Percentiles rank a stretch among this genome's conserved stretches.
These are phyloP conservation scores for Pectinophora gossypiella DNA, from an alignment of 1,140 invertebrate genomes.

Conservation along the genomic window DNA sequence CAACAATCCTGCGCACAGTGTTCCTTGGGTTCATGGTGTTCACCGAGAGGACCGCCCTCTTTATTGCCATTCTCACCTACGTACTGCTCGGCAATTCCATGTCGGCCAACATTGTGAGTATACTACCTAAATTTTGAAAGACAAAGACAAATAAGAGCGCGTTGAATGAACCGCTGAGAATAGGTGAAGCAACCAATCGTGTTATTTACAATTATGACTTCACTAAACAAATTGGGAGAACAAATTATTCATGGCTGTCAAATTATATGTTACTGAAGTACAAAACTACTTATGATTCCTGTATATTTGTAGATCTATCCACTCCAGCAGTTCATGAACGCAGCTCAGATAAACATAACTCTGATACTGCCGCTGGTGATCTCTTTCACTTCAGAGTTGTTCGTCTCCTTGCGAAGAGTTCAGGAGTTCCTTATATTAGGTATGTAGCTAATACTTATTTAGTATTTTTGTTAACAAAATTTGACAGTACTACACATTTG, in stretches of 20 bases:
- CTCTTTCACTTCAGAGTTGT: constrained; percentile 78
- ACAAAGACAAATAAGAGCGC: no score
- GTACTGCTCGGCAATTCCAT: constrained; percentile 79
- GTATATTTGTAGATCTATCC: constrained; percentile 78
- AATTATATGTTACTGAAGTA: no score
- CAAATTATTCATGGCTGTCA: no score
- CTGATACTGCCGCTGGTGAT: constrained; percentile 84
- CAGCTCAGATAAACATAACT: constrained; percentile 76
- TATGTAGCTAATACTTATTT: constrained; percentile 41
- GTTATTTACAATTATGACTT: no score
- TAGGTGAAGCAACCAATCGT: no score
- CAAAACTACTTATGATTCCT: no score
- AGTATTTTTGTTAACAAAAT: background rate
- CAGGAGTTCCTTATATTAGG: constrained; percentile 80
- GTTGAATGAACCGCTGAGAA: no score
- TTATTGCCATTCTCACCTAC: constrained; percentile 81
- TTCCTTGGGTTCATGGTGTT: constrained; percentile 85
- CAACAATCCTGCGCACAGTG: constrained; percentile 81
- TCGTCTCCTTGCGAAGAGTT: constrained; percentile 81
- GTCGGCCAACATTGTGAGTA: constrained; percentile 78
- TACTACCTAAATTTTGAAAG: no score
- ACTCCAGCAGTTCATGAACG: constrained; percentile 83
- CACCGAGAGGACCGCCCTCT: constrained; percentile 83
- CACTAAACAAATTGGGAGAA: no score
- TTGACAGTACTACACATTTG: background rate